These are phyloP conservation scores for Carpatolechia fugitivella DNA, from an alignment of 2,888 invertebrate species.

Conservation along the genomic window DNA sequence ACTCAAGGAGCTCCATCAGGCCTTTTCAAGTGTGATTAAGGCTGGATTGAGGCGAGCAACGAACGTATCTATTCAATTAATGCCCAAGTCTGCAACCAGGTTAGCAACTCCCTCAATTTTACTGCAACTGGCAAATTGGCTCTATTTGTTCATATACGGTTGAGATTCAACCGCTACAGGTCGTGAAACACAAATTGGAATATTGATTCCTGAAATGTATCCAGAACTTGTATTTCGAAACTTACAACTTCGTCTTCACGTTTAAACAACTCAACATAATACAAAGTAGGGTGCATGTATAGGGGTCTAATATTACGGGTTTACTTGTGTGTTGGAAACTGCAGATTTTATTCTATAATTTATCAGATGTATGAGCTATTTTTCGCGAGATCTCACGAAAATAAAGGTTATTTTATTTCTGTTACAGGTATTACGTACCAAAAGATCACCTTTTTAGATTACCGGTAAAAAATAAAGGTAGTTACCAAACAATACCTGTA, in stretches of 20 bases:
- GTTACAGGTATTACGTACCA: too few species aligned
- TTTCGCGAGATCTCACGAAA: too few species aligned
- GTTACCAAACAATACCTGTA: too few species aligned
- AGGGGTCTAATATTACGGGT: too few species aligned
- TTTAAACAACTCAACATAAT: background rate
- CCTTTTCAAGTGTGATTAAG: conserved; percentile 75
- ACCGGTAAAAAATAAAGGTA: too few species aligned
- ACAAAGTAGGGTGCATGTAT: too few species aligned
- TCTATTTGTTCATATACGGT: conserved; percentile 54
- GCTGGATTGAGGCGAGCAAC: conserved; percentile 66
- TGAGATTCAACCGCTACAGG: conserved; percentile 19
- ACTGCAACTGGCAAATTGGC: conserved; percentile 64
- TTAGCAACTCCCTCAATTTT: conserved; percentile 59
- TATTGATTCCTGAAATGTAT: conserved; percentile 36
- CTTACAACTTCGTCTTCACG: conserved; percentile 14
- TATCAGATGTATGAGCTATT: too few species aligned
- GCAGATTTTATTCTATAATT: too few species aligned
- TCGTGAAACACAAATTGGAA: conserved; percentile 39
- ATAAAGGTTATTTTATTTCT: too few species aligned
- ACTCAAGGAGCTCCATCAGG: conserved; percentile 50
- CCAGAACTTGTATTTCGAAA: background rate
- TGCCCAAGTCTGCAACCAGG: conserved; percentile 55
- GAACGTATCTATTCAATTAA: conserved; percentile 77
- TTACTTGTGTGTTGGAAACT: too few species aligned
- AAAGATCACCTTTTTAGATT: too few species aligned